phyloP scores from a whole-genome alignment of 2,888 invertebrate genomes.

The Globia sparganii region DNA sequence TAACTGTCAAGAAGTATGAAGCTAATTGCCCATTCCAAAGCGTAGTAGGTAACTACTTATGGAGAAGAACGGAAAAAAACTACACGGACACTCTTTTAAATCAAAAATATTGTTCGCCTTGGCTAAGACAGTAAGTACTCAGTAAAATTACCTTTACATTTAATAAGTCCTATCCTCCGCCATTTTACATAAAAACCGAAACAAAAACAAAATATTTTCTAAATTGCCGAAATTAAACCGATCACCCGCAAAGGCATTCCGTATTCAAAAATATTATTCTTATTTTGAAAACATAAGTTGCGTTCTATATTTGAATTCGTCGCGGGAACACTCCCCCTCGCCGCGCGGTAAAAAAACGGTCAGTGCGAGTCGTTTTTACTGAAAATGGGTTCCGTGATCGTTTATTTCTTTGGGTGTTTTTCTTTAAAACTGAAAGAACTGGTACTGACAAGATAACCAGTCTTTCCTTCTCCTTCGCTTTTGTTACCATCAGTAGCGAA shows the following conservation, averaged over 20 bases:
- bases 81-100: not conserved
- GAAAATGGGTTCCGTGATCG: constrained; percentile 59
- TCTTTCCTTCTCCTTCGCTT: constrained; percentile 1
- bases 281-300: constrained; percentile 79
- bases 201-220: constrained; percentile 34
- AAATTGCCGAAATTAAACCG: constrained; percentile 68
- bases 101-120: not conserved
- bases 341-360: constrained; percentile 73
- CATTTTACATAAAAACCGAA: constrained; percentile 1
- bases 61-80: not conserved
- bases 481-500: not conserved
- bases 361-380: constrained; percentile 33
- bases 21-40: not conserved
- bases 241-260: constrained; percentile 87
- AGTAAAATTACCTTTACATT: not conserved
- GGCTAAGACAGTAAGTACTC: not conserved
- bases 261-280: constrained; percentile 82
- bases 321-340: constrained; percentile 85
- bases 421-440: constrained; percentile 4
- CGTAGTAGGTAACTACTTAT: not conserved
- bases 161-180: not conserved
- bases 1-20: not conserved
- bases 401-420: not conserved
- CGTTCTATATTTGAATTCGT: constrained; percentile 87
- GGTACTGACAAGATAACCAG: not conserved